Evolutionary conservation across 2,113 vertebrate species (phyloP).

Genomic region (Stegostoma tigrinum): DNA sequence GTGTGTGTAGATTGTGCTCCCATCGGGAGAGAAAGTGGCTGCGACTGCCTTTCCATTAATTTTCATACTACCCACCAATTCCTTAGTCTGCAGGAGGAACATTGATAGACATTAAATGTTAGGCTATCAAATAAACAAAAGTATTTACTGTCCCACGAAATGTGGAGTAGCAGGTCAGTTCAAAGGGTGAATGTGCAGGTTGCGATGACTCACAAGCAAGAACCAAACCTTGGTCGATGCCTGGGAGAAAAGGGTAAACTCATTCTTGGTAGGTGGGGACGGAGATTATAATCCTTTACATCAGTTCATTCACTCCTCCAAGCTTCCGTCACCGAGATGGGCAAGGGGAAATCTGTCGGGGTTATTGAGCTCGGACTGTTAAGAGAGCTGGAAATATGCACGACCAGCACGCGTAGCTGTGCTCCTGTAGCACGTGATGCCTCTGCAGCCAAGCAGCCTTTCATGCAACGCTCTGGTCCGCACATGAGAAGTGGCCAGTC

Average conservation of each 20-base stretch:
- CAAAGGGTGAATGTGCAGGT: background rate
- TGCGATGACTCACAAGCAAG: background rate
- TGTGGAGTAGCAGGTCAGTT: background rate
- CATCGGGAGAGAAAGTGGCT: conserved; percentile 69
- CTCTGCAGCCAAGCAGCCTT: background rate
- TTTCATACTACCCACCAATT: conserved; percentile 81
- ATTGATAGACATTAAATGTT: background rate
- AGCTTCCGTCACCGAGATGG: background rate
- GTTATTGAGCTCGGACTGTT: background rate
- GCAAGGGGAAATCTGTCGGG: background rate
- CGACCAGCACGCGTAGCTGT: background rate
- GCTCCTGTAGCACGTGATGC: background rate
- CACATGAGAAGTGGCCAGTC: background rate
- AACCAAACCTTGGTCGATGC: background rate
- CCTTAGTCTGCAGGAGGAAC: conserved; percentile 66
- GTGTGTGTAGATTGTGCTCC: conserved; percentile 70
- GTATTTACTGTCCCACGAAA: background rate
- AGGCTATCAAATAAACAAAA: background rate
- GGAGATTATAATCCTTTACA: too few relatives aligned
- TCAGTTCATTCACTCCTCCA: background rate
- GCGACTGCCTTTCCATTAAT: conserved; percentile 68
- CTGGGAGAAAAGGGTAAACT: background rate
- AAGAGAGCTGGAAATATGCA: background rate
- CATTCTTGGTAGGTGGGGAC: background rate
- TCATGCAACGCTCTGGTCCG: background rate